Conservation (phyloP, 2,888 invertebrate genomes). For the Pegoplata infirma region DNA sequence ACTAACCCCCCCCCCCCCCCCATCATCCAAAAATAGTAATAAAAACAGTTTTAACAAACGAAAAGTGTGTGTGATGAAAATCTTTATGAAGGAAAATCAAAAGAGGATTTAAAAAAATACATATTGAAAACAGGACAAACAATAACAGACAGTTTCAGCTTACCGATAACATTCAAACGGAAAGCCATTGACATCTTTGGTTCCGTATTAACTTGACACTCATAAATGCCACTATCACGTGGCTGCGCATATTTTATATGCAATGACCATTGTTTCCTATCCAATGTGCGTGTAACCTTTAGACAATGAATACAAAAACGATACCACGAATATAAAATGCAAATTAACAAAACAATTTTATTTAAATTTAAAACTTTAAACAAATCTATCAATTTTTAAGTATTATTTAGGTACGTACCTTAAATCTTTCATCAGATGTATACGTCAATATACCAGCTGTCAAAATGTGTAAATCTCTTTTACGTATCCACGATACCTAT, state of each 20-base stretch:
- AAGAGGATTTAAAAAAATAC: not conserved
- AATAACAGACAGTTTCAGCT: slow-evolving; percentile 37
- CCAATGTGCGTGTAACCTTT: slow-evolving; percentile 53
- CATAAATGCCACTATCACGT: slow-evolving; percentile 86
- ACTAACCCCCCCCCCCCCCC: too few species aligned
- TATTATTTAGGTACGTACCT: slow-evolving; percentile 80
- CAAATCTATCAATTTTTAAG: not conserved
- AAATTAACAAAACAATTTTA: not conserved
- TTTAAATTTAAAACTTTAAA: not conserved
- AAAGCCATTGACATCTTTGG: slow-evolving; percentile 89
- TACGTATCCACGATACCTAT: slow-evolving; percentile 92
- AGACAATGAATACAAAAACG: not conserved
- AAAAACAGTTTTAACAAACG: slow-evolving; percentile 37
- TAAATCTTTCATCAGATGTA: slow-evolving; percentile 92
- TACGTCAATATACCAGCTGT: slow-evolving; percentile 91
- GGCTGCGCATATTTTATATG: slow-evolving; percentile 93
- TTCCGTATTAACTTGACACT: slow-evolving; percentile 85
- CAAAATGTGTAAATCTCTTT: slow-evolving; percentile 91
- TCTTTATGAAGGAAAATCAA: slow-evolving; percentile 17
- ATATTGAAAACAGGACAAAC: slow-evolving; percentile 47
- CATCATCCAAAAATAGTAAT: not conserved
- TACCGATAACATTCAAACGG: slow-evolving; percentile 61
- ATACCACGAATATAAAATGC: not conserved
- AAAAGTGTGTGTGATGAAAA: slow-evolving; percentile 1
- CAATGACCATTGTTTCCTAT: slow-evolving; percentile 86